Percentiles rank a stretch among this genome's conserved stretches.
These are phyloP conservation scores for Micromussa lordhowensis DNA, from an alignment of 92 coral and sea anemone species.

Conservation along the genomic window DNA sequence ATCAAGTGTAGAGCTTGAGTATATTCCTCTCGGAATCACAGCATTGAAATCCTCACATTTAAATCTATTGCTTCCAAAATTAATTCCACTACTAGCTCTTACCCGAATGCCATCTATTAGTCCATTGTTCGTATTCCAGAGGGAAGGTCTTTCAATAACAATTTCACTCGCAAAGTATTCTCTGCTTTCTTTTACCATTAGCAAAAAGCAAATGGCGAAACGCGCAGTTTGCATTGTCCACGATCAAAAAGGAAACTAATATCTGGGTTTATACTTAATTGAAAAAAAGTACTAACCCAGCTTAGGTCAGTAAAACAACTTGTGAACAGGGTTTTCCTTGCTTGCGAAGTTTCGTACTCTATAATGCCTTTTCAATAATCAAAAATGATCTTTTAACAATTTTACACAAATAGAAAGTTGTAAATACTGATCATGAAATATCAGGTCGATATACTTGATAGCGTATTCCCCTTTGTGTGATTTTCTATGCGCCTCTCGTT, in stretches of 20 bases:
- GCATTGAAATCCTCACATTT: slow-evolving; percentile 12
- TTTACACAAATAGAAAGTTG: slow-evolving; percentile 1
- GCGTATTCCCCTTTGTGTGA: slow-evolving; percentile 2
- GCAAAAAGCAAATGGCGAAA: slow-evolving; percentile 2
- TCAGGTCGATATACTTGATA: slow-evolving; percentile 1
- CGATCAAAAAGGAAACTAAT: neutral
- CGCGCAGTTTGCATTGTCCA: neutral
- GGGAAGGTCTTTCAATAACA: neutral
- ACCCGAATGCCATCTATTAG: neutral
- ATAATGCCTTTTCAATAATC: neutral
- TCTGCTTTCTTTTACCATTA: neutral
- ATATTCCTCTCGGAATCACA: neutral
- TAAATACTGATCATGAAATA: slow-evolving; percentile 19
- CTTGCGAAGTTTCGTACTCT: neutral
- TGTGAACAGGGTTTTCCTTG: neutral
- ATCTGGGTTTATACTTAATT: neutral
- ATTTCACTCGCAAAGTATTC: neutral
- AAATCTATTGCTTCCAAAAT: neutral
- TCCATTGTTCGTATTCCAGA: neutral
- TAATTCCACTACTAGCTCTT: too few relatives aligned
- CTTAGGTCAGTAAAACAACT: neutral
- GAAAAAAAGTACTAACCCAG: neutral
- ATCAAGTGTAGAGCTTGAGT: neutral
- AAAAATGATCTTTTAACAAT: neutral
- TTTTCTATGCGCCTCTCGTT: neutral